These are phyloP conservation scores for Hyposmocoma kahamanoa DNA, from an alignment of 1,140 invertebrate species.

Conservation along the genomic window DNA sequence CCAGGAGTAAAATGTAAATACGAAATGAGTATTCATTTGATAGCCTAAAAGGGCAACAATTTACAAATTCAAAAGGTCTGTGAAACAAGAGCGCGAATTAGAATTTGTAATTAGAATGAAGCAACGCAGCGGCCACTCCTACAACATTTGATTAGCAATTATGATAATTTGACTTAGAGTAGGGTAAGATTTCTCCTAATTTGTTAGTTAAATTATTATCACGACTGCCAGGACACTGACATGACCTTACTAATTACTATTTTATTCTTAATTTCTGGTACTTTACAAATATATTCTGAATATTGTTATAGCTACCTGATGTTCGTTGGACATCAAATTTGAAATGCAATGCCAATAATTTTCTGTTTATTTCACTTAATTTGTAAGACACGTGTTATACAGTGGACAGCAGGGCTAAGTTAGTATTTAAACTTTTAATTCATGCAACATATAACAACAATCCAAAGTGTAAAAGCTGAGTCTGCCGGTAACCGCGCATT, in stretches of 20 bases:
- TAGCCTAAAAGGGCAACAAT: slow-evolving; percentile 57
- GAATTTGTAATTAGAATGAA: slow-evolving; percentile 68
- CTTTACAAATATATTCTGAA: not conserved
- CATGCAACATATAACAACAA: too few species aligned
- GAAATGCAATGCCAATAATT: too few species aligned
- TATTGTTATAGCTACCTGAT: too few species aligned
- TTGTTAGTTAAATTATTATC: slow-evolving; percentile 70
- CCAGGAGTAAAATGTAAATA: not conserved
- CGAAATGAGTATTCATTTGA: slow-evolving; percentile 43
- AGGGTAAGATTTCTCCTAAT: slow-evolving; percentile 70
- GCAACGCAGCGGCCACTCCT: slow-evolving; percentile 52
- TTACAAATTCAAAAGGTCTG: slow-evolving; percentile 69
- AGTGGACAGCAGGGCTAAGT: too few species aligned
- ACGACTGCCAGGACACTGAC: slow-evolving; percentile 34
- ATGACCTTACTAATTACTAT: not conserved
- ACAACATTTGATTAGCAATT: slow-evolving; percentile 72
- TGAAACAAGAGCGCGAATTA: slow-evolving; percentile 69
- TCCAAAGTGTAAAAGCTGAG: too few species aligned
- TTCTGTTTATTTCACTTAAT: too few species aligned
- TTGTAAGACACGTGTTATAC: too few species aligned
- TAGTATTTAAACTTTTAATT: too few species aligned
- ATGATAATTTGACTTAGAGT: slow-evolving; percentile 71
- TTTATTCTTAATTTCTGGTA: not conserved
- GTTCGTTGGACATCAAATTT: too few species aligned
- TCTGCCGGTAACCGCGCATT: too few species aligned